Percentiles rank a stretch among this genome's conserved stretches.
Evolutionary conservation across 2,113 vertebrate genomes (phyloP).

Genomic region (Albula glossodonta): DNA sequence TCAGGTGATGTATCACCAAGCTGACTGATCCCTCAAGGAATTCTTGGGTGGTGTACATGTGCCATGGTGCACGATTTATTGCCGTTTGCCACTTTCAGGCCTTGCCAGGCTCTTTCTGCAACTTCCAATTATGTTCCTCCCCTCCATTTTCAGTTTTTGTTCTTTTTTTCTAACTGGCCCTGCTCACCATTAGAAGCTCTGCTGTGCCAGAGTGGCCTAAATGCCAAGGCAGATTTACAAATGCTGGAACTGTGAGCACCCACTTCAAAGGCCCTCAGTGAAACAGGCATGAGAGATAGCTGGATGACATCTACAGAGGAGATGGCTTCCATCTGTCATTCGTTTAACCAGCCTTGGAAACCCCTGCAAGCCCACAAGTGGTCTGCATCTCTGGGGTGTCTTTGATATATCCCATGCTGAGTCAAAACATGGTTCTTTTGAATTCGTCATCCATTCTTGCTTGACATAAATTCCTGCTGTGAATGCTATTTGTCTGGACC

Average conservation of each 20-base stretch:
- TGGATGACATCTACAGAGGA: slow-evolving; percentile 17
- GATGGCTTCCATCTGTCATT: slow-evolving; percentile 47
- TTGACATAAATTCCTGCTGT: slow-evolving; percentile 45
- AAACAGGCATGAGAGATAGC: slow-evolving; percentile 21
- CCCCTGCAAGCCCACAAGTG: slow-evolving; percentile 46
- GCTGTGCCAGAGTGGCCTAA: slow-evolving; percentile 32
- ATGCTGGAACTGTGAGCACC: slow-evolving; percentile 18
- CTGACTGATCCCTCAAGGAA: neutral
- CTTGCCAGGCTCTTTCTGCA: slow-evolving; percentile 19
- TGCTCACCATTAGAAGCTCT: slow-evolving; percentile 14
- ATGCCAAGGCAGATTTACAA: slow-evolving; percentile 23
- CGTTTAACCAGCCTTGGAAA: slow-evolving; percentile 41
- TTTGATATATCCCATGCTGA: slow-evolving; percentile 53
- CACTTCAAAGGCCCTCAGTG: slow-evolving; percentile 27
- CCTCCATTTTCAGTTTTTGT: slow-evolving; percentile 4
- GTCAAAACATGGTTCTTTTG: slow-evolving; percentile 37
- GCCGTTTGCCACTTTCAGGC: slow-evolving; percentile 28
- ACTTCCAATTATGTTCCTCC: slow-evolving; percentile 7
- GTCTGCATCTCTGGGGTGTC: slow-evolving; percentile 48
- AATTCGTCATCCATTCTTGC: slow-evolving; percentile 44
- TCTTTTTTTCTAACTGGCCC: slow-evolving; percentile 15
- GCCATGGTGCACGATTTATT: slow-evolving; percentile 24
- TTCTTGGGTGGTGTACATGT: neutral
- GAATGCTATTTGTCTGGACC: neutral
- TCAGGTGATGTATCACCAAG: neutral